Evolutionary conservation across 2,888 invertebrate genomes (phyloP).

Genomic region (Heterodera filipjevi): DNA sequence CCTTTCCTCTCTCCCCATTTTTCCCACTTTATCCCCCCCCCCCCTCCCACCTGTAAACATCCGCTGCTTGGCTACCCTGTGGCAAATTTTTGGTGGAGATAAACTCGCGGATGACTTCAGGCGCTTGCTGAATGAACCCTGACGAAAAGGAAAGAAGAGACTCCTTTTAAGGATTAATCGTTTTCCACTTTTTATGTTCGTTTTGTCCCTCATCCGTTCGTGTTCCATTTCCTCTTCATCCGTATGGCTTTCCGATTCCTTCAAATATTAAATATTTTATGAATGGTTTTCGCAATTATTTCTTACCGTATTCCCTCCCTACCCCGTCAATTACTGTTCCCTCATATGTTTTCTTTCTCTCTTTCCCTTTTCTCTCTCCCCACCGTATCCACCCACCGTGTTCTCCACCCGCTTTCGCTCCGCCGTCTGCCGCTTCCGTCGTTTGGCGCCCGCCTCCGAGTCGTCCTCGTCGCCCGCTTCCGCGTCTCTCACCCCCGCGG

Average conservation of each 20-base stretch:
- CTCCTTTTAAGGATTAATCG: neutral
- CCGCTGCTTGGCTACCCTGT: constrained; percentile 53
- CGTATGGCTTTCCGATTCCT: constrained; percentile 27
- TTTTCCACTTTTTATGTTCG: constrained; percentile 5
- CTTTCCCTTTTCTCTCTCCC: neutral
- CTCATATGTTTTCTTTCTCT: neutral
- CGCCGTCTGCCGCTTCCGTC: neutral
- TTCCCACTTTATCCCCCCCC: neutral
- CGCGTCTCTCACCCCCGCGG: neutral
- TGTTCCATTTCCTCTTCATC: constrained; percentile 24
- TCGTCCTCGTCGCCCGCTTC: neutral
- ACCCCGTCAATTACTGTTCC: neutral
- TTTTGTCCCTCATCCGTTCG: constrained; percentile 19
- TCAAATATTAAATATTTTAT: neutral
- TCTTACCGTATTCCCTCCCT: neutral
- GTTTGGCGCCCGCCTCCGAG: neutral
- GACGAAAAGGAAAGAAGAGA: neutral
- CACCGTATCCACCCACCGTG: neutral
- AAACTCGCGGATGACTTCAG: constrained; percentile 61
- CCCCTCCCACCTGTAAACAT: constrained; percentile 49
- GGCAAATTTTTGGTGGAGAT: constrained; percentile 55
- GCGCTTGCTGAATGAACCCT: constrained; percentile 64
- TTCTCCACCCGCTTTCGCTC: neutral
- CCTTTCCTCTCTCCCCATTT: too few species aligned
- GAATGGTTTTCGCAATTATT: neutral